Percentiles rank a stretch among this genome's conserved stretches.
Conservation (phyloP, 2,797 vertebrate genomes). For the Paedocypris micromegethes region DNA sequence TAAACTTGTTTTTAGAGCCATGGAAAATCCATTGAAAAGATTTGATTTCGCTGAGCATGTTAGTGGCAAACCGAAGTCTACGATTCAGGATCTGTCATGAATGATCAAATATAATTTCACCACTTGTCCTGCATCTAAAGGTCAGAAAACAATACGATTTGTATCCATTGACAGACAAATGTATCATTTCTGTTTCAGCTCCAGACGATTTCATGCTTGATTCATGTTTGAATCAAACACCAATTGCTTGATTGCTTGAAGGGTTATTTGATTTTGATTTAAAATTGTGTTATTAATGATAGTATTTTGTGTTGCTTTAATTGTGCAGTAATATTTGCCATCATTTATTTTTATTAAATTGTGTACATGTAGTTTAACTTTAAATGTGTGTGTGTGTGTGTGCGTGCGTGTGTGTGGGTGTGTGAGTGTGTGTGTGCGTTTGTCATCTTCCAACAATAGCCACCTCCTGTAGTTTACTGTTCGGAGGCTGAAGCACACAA, state of each 20-base stretch:
- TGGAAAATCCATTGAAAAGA: neutral
- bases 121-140: conserved; percentile 28
- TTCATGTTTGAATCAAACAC: too few species aligned
- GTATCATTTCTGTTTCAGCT: neutral
- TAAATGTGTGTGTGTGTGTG: too few species aligned
- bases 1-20: conserved; percentile 1
- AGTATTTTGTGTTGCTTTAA: too few species aligned
- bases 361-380: too few species aligned
- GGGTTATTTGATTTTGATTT: too few species aligned
- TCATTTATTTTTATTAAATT: too few species aligned
- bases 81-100: conserved; percentile 31
- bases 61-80: conserved; percentile 3
- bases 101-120: conserved; percentile 16
- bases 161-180: conserved; percentile 18
- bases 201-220: too few species aligned
- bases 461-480: neutral
- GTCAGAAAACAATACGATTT: conserved; percentile 33
- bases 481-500: conserved; percentile 2
- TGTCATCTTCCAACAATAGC: conserved; percentile 1
- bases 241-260: too few species aligned
- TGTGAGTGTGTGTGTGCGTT: neutral
- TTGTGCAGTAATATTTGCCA: too few species aligned
- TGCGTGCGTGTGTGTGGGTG: neutral
- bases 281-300: too few species aligned
- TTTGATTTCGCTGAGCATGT: conserved; percentile 23